Evolutionary conservation across 2,888 invertebrate species (phyloP), one percentile per base, ranked within the genome.

Genomic region (Drosophila mayaguana): DNA sequence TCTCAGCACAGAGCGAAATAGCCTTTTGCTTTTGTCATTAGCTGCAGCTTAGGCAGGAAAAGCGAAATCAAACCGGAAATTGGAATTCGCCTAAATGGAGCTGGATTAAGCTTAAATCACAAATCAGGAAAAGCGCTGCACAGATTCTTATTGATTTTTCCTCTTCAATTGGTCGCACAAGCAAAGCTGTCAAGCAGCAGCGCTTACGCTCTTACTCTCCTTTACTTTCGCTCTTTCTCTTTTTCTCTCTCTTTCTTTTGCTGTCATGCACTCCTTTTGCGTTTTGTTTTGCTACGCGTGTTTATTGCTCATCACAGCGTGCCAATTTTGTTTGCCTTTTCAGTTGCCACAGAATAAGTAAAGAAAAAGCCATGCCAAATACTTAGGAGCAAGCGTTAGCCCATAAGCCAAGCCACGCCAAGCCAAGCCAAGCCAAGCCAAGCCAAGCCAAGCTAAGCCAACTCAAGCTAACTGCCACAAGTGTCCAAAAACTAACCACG

Each of bases 131-230:
- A 69, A 59, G 57, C 46, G 65, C 67, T 60, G 57, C 67, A 75
- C 36, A 53, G 54, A 65, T 61, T 71, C 70, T 80, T 86, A 86
- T 86, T 86, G 86, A 86, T 86, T 86, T 86, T 88, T 86, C 88
- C 75, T 77, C 40, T 72, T 59, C 67, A 64, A 87, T 75, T 87
- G 81, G 77, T 77, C 68, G 70, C 36, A 71, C 51, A 69, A 73
- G 69, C 72, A 78, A 73, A 73, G 72, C 72, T 83, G 79, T 63
- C 70, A 64, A 48, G 42, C 25, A 43, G 71, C 60, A 40, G 66
- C 45, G 64, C 38, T 68, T 51, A 50, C 72, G 54, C 68, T 63
- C 36, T 36, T 60, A 40, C 54, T 34, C 66, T 64, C 66, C 61
- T 38, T 53, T 46, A 12, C 46, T 57, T 40, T 14, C 43, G 40